phyloP scores from a whole-genome alignment of 2,888 invertebrate species.

The Sarcophaga caerulescens region DNA sequence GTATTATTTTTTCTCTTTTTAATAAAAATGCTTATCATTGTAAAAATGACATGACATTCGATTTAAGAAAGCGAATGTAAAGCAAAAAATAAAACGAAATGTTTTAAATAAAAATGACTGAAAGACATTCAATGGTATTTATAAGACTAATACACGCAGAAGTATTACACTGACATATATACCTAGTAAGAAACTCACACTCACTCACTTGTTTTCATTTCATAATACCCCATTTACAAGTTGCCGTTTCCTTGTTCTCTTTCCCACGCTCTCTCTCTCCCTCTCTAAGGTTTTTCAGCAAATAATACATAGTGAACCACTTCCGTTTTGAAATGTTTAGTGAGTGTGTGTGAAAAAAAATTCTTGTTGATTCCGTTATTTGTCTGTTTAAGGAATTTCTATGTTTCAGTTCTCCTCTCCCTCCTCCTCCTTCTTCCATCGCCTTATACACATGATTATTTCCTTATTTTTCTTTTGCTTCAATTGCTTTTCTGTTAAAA shows the following conservation, averaged over 20 bases:
- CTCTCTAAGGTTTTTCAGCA: background rate
- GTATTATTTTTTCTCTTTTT: background rate
- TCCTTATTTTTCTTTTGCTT: background rate
- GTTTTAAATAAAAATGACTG: background rate
- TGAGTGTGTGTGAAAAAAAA: background rate
- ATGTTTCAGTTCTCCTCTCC: background rate
- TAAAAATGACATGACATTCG: background rate
- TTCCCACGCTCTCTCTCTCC: no score
- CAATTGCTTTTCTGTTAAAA: background rate
- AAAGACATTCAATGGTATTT: background rate
- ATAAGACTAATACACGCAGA: constrained; percentile 1
- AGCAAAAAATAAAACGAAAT: background rate
- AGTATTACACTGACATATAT: background rate
- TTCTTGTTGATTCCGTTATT: background rate
- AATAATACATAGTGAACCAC: background rate
- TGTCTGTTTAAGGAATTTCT: background rate
- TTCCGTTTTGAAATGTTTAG: background rate
- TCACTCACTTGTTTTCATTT: no score
- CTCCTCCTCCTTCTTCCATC: background rate
- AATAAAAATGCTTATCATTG: background rate
- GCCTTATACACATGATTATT: background rate
- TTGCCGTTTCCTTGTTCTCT: background rate
- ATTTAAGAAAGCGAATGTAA: background rate
- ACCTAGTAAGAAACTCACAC: background rate
- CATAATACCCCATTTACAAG: background rate